Conservation (phyloP, 1,140 invertebrate genomes). For the Artemia franciscana region DNA sequence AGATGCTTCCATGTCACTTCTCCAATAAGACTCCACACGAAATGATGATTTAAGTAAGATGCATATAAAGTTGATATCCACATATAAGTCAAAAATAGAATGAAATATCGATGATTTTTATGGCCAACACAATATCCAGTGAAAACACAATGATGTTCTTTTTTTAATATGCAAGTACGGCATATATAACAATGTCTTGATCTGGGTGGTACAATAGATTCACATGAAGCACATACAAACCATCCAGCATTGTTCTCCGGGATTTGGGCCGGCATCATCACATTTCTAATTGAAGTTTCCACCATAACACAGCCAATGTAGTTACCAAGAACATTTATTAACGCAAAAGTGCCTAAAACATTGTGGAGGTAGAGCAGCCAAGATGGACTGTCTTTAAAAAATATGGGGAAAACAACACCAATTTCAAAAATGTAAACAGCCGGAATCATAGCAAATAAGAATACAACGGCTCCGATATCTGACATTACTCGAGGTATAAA, state of each 20-base stretch:
- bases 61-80: conserved; percentile 41
- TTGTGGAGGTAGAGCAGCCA: conserved; percentile 32
- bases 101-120: conserved; percentile 66
- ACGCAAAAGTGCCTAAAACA: conserved; percentile 35
- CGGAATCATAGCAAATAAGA: conserved; percentile 30
- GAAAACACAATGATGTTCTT: conserved; percentile 88
- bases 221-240: conserved; percentile 51
- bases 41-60: conserved; percentile 38
- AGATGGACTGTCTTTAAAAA: conserved; percentile 21
- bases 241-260: conserved; percentile 29
- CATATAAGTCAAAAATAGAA: conserved; percentile 55
- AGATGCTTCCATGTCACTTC: conserved; percentile 19
- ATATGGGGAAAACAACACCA: conserved; percentile 33
- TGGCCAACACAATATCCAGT: conserved; percentile 71
- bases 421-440: conserved; percentile 38
- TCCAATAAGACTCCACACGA: conserved; percentile 26
- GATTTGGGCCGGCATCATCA: conserved; percentile 20
- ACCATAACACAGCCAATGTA: conserved; percentile 42
- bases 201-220: conserved; percentile 52
- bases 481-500: conserved; percentile 24
- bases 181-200: conserved; percentile 72
- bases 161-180: conserved; percentile 53
- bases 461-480: conserved; percentile 26
- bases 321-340: conserved; percentile 48
- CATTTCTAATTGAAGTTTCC: conserved; percentile 37